A percentile compares a stretch with the other conserved stretches of the same genome.
phyloP scores from a whole-genome alignment of 1,140 invertebrate genomes.

The Bombus ignitus region DNA sequence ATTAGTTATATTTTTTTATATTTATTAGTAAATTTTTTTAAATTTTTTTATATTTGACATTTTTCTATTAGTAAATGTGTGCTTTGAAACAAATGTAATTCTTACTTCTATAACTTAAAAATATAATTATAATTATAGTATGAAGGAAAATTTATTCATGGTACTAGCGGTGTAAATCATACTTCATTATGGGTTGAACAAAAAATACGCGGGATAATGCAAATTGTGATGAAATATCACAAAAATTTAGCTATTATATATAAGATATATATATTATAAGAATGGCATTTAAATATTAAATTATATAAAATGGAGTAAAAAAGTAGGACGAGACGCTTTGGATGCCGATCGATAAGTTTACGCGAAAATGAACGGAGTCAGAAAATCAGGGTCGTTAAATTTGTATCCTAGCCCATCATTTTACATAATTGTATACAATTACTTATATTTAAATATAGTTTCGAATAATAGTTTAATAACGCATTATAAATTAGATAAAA shows the following conservation, averaged over 20 bases:
- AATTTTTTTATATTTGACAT: background rate
- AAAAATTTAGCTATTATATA: background rate
- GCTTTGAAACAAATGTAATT: background rate
- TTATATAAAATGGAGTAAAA: slow-evolving; percentile 28
- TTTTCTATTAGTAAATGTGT: background rate
- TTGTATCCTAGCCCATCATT: background rate
- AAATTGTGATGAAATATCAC: background rate
- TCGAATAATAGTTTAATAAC: background rate
- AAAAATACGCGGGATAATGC: background rate
- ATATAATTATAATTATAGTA: background rate
- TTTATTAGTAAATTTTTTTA: too few relatives aligned
- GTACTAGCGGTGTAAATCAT: too few relatives aligned
- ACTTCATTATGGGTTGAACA: background rate
- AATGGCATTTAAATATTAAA: slow-evolving; percentile 24
- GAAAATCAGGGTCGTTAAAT: background rate
- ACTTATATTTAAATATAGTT: background rate
- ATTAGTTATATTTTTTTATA: too few relatives aligned
- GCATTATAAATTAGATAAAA: background rate
- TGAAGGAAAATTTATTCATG: too few relatives aligned
- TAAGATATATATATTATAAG: background rate
- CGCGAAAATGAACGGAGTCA: background rate
- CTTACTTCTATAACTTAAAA: background rate
- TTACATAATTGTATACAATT: background rate
- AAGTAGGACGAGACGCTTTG: slow-evolving; percentile 26
- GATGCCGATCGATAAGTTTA: slow-evolving; percentile 44